Base-by-base conservation (phyloP, 2,888 invertebrate genomes). In the Tanypteryx hageni region DNA sequence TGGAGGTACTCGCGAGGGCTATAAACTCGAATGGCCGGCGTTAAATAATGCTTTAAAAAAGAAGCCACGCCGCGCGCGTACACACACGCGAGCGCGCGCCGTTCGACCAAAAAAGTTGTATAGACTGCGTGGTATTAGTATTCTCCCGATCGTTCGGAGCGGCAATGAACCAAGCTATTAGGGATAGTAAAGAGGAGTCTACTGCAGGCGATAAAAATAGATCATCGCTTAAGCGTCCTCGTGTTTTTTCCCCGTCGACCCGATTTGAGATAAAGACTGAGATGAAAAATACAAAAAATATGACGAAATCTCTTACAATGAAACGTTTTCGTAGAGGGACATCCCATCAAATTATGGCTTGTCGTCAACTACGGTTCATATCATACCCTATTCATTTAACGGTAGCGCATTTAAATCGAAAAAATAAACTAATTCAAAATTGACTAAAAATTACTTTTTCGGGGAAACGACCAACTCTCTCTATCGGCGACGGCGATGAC, bases 221-320 rank as follows among this genome's bases (percentile, higher is more conserved):
- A 83, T 83, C 8, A 82, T 76, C 64, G 68, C 27, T 2, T 3
- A 64, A 64, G 22, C 7, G 18, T 11, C 10, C 8, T 18, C 89
- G 56, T n/a, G 18, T 89, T 44, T 68, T 27, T 76, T 68, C 86
- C 4, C 31, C 86, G 61, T 16, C n/a, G 31, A 31, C 22, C 13
- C 86, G 86, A 86, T 86, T 31, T 64, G 44, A 61, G 89, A 89
- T 68, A n/a, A 89, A 64, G 64, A 13, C 61, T 31, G 89, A 89
- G 44, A 89, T 64, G 44, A 44, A 44, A 44, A 44, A 44, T 44
- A 44, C 44, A 44, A 44, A 44, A 44, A 76, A 76, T 22, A 76
- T 13, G 7, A 4, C 22, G 7, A 22, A 76, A 76, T 76, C 18
- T 27, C 76, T 22, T 27, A 68, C 68, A 7, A n/a, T n/a, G 16